phyloP scores from a whole-genome alignment of 2,888 invertebrate species.

The Petrophora chlorosata region DNA sequence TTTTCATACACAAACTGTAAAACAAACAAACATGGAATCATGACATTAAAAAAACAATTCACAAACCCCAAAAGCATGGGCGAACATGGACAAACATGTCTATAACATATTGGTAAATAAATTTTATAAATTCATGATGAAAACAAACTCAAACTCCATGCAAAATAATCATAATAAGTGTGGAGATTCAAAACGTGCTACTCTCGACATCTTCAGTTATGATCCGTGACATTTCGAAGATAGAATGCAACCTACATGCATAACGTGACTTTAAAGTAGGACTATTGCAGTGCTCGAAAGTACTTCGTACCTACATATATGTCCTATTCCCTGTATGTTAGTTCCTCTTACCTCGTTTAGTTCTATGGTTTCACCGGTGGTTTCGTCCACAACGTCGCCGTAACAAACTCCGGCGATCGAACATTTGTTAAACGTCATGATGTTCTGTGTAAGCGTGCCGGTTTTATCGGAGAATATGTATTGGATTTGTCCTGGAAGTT shows the following conservation, averaged over 20 bases:
- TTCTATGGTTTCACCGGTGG: constrained; percentile 94
- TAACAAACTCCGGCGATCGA: constrained; percentile 96
- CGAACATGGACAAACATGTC: constrained; percentile 49
- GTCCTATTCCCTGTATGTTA: neutral
- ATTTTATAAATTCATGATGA: constrained; percentile 26
- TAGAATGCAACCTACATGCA: constrained; percentile 54
- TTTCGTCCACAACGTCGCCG: constrained; percentile 95
- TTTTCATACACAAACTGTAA: constrained; percentile 55
- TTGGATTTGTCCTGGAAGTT: constrained; percentile 93
- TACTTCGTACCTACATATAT: constrained; percentile 18
- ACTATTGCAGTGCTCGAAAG: constrained; percentile 36
- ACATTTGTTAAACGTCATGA: constrained; percentile 99
- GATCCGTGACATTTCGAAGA: constrained; percentile 36
- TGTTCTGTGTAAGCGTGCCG: constrained; percentile 99
- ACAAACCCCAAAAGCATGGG: constrained; percentile 60
- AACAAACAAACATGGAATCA: constrained; percentile 51
- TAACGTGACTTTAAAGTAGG: constrained; percentile 33
- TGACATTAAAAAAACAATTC: constrained; percentile 52
- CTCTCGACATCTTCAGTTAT: constrained; percentile 35
- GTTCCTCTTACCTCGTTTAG: constrained; percentile 88
- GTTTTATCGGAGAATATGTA: constrained; percentile 99
- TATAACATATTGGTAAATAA: constrained; percentile 12
- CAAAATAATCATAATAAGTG: constrained; percentile 49
- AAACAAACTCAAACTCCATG: constrained; percentile 59
- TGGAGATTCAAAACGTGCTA: constrained; percentile 49